Evolutionary conservation across 2,797 vertebrate genomes (phyloP).

Genomic region (Pseudochromis fuscus): DNA sequence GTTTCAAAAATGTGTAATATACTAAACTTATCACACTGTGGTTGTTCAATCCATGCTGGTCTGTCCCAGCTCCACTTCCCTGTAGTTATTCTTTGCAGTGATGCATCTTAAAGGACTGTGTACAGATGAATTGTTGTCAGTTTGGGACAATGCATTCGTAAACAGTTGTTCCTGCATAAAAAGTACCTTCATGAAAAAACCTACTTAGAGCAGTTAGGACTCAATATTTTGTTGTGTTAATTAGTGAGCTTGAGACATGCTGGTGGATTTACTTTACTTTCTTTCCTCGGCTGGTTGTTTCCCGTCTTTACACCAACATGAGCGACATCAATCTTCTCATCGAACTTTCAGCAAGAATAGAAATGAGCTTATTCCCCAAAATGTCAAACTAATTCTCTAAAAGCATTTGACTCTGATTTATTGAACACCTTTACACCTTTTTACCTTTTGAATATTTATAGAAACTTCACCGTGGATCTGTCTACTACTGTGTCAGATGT

Average conservation of each 20-base stretch:
- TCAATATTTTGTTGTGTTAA: no score
- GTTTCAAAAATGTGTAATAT: not conserved
- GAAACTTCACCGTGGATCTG: not conserved
- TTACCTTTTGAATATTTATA: constrained; percentile 5
- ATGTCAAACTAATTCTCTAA: constrained; percentile 12
- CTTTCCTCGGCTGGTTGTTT: not conserved
- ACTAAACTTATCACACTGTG: no score
- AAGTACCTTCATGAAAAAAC: no score
- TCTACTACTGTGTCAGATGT: not conserved
- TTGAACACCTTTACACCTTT: not conserved
- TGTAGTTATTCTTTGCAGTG: no score
- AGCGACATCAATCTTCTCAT: not conserved
- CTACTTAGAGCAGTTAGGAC: no score
- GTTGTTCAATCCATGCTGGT: no score
- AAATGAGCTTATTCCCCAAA: constrained; percentile 3
- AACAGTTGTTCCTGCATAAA: no score
- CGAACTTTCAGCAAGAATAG: not conserved
- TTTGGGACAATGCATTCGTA: no score
- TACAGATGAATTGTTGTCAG: no score
- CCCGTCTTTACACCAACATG: not conserved
- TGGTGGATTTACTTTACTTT: not conserved
- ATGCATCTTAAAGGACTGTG: no score
- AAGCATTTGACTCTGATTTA: not conserved
- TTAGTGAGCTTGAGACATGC: not conserved
- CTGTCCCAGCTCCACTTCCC: no score